phyloP scores from a whole-genome alignment of 2,888 invertebrate genomes.

The Dasysyrphus albostriatus region DNA sequence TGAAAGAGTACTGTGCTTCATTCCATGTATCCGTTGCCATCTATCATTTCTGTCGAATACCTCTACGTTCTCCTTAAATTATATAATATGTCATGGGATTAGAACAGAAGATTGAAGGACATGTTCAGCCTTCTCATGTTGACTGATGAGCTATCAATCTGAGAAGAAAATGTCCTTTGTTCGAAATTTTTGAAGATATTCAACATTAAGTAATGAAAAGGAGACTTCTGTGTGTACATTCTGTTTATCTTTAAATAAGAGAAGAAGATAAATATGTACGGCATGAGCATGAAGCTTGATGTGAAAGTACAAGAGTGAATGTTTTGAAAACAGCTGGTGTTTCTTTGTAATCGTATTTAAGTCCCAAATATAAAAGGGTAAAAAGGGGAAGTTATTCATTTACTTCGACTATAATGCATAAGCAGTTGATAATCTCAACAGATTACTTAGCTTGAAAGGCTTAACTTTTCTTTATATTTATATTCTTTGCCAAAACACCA shows the following conservation, averaged over 20 bases:
- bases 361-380: constrained; percentile 22
- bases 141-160: constrained; percentile 70
- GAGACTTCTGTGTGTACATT: constrained; percentile 12
- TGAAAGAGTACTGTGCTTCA: constrained; percentile 6
- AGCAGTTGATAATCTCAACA: constrained; percentile 61
- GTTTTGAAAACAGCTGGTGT: constrained; percentile 47
- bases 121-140: constrained; percentile 42
- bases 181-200: constrained; percentile 58
- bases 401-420: constrained; percentile 35
- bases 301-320: constrained; percentile 11
- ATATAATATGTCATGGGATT: constrained; percentile 15
- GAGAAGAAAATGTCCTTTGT: constrained; percentile 38
- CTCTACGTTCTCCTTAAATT: neutral
- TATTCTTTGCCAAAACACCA: constrained; percentile 28
- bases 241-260: constrained; percentile 3
- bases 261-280: neutral
- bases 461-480: constrained; percentile 37
- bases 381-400: constrained; percentile 5
- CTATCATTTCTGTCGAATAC: constrained; percentile 63
- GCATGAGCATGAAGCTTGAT: neutral
- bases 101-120: constrained; percentile 68
- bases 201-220: constrained; percentile 54
- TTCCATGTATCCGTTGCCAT: constrained; percentile 34
- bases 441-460: constrained; percentile 53
- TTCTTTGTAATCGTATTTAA: constrained; percentile 32